phyloP scores from a whole-genome alignment of 2,113 vertebrate genomes.

The Turdus rufiventris region DNA sequence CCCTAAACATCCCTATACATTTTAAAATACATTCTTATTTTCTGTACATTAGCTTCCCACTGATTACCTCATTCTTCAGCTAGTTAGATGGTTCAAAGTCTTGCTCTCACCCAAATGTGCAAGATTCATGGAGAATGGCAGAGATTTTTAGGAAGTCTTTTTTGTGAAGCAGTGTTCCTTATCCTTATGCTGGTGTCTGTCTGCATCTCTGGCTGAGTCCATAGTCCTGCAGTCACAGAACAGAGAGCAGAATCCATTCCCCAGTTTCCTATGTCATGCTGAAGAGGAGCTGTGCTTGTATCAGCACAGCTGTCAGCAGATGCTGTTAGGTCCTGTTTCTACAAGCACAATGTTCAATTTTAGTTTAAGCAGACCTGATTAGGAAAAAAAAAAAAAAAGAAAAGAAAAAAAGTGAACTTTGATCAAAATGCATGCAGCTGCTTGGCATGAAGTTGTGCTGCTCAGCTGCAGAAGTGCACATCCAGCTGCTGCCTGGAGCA shows the following conservation, averaged over 20 bases:
- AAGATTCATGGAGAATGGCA: neutral
- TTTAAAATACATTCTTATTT: neutral
- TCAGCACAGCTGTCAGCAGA: constrained; percentile 9
- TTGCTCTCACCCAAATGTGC: neutral
- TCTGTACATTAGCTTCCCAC: neutral
- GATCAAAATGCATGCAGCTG: neutral
- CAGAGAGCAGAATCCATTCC: neutral
- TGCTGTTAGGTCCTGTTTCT: constrained; percentile 21
- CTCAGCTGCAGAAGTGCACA: neutral
- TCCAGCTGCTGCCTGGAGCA: neutral
- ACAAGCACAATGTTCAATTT: neutral
- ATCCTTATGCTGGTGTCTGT: neutral
- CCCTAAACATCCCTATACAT: neutral
- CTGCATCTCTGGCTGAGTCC: neutral
- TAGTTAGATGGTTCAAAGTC: neutral
- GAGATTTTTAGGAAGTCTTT: neutral
- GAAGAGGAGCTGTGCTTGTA: neutral
- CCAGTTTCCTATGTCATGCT: accelerated
- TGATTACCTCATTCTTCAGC: neutral
- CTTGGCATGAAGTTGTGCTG: neutral
- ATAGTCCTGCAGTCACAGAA: neutral
- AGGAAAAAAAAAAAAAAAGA: neutral
- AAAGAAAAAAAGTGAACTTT: neutral
- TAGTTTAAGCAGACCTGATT: neutral
- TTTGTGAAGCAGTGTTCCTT: neutral